Evolutionary conservation across 2,797 vertebrate genomes (phyloP).

Genomic region (Spea hammondii): DNA sequence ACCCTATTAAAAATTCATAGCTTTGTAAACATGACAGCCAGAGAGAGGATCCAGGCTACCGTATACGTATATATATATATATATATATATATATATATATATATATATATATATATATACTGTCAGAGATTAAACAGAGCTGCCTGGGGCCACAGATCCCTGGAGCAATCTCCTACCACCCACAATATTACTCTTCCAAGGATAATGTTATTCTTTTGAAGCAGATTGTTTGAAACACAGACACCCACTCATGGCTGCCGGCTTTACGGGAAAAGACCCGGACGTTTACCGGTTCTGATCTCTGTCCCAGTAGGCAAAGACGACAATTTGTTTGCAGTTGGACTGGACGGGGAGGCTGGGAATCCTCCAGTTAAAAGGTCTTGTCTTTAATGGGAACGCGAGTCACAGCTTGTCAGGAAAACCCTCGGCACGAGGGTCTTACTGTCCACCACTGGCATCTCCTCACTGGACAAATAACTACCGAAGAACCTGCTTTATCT

Average conservation of each 20-base stretch:
- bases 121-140: too few species aligned
- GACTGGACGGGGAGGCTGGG: background rate
- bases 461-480: too few species aligned
- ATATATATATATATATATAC: too few species aligned
- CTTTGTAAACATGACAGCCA: slow-evolving; percentile 17
- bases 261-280: background rate
- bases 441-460: too few species aligned
- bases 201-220: slow-evolving; percentile 23
- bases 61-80: too few species aligned
- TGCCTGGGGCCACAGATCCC: slow-evolving; percentile 1
- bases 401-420: slow-evolving; percentile 3
- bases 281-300: background rate
- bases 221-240: background rate
- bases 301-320: background rate
- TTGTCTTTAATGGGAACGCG: background rate
- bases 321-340: slow-evolving; percentile 2
- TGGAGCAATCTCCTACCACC: background rate
- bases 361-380: slow-evolving; percentile 1
- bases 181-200: slow-evolving; percentile 1
- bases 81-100: too few species aligned
- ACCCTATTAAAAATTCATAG: slow-evolving; percentile 29
- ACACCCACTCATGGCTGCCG: slow-evolving; percentile 3
- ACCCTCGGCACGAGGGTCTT: background rate
- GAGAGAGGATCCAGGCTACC: slow-evolving; percentile 8
- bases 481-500: too few species aligned